Base-by-base conservation (phyloP, 37 sponge, comb jelly and placozoan genomes). In the Bolinopsis microptera region DNA sequence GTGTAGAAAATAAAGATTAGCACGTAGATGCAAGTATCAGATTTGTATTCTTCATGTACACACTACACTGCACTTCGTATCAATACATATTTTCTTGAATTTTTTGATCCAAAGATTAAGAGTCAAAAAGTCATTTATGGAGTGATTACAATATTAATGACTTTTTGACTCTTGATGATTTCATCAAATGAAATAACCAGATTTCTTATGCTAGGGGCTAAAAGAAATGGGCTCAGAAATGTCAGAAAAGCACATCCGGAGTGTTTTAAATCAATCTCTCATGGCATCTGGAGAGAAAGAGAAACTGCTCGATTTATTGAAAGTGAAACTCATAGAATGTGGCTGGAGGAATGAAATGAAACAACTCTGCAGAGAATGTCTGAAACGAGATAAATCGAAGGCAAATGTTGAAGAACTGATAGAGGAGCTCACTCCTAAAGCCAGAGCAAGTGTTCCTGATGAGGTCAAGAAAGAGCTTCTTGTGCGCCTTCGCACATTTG, bases 281-380 rank as follows among this genome's bases (percentile, higher is more conserved):
- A 86, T 86, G n/a, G 41, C 90, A 39, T 41, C 90, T 13, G 90
- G 90, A 8, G 90, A 86, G 24, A 86, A 86, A 27, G 90, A 86
- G 61, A 86, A 40, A 40, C 41, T 86, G 24, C 90, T 86, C 0
- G 90, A 86, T 39, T 26, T 86, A 41, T 27, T 86, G 0, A 86
- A 86, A 27, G 90, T 86, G 21, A 86, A 40, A 23, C 90, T 86
- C 1, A 86, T 40, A 5, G 90, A 86, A 41, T 86, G 90, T 86
- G 90, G 90, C 26, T 86, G 90, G 90, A 39, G 90, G 61, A 86
- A 86, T 86, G 90, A 86, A 27, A 86, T 86, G 90, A 86, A 86
- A 40, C 90, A 86, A 27, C 90, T 41, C 31, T 86, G 90, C 61
- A 18, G 90, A 34, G 90, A 86, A 24, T 35, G 38, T 41, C 61